Base-by-base conservation (phyloP, 2,797 vertebrate genomes). In the Nyctibius grandis region DNA sequence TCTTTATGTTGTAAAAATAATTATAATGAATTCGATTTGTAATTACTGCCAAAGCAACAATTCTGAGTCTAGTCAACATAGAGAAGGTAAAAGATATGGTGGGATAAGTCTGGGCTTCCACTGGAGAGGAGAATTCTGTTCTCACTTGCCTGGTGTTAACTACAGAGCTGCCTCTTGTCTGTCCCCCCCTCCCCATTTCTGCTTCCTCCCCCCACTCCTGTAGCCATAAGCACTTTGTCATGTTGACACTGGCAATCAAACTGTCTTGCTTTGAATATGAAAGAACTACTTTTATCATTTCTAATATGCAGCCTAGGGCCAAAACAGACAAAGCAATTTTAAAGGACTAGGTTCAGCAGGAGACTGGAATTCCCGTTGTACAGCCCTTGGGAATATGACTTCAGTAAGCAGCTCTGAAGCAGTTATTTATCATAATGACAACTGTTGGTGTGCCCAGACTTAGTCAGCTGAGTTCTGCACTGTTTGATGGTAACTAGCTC, bases 241-340 rank as follows among this genome's bases (percentile, higher is more conserved):
- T 97, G 97, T 97, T 97, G 96, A 96, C 97, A 94, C 97, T 97
- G 86, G 97, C 97, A 93, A 80, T 88, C 51, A 65, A 96, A 88
- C 93, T 77, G 68, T 51, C 92, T 63, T 92, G 93, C 96, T 96
- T 85, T 83, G 70, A 93, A 78, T 83, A 93, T 94, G 92, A 97
- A 97, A 98, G 95, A 90, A 83, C 78, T 78, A 77, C 97, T 97
- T 98, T 97, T 98, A 97, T 98, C 94, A 95, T 97, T 97, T 94
- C 95, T 95, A 92, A 94, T 83, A 60, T 15, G 40, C 83, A 96
- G 96, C 98, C 96, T 75, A 9, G 74, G 96, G 98, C 97, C 96
- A 97, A 97, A 98, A 96, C 97, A 97, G 96, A 88, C 93, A 79
- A 40, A 92, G 91, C 88, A 68, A 31, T 96, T 97, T 96, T 69